Percentiles rank a stretch among this genome's conserved stretches.
phyloP scores from a whole-genome alignment of 2,797 vertebrate genomes.

The Iguana delicatissima region DNA sequence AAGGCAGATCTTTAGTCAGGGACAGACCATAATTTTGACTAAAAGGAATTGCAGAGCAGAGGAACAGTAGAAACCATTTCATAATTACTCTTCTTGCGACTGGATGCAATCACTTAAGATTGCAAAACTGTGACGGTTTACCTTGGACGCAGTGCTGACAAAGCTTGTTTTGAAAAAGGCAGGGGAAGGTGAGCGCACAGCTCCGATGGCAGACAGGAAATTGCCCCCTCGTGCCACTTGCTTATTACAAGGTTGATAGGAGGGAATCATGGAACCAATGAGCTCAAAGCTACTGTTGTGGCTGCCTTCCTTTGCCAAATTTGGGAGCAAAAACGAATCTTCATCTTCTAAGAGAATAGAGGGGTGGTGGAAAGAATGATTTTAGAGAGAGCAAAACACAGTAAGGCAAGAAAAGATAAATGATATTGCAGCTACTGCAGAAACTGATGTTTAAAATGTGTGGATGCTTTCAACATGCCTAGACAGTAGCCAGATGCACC shows the following conservation, averaged over 20 bases:
- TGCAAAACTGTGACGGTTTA: constrained; percentile 65
- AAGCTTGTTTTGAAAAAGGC: constrained; percentile 93
- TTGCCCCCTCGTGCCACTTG: constrained; percentile 80
- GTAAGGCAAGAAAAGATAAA: background rate
- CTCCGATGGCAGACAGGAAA: constrained; percentile 67
- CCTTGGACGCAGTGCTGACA: constrained; percentile 95
- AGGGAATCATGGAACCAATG: constrained; percentile 93
- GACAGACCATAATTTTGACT: background rate
- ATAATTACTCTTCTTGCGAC: background rate
- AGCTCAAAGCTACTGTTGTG: constrained; percentile 98
- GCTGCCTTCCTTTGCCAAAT: constrained; percentile 90
- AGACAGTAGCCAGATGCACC: background rate
- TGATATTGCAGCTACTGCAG: background rate
- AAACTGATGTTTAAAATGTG: background rate
- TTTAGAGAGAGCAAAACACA: background rate
- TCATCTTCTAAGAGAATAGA: constrained; percentile 85
- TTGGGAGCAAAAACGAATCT: constrained; percentile 86
- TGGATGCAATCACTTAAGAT: background rate
- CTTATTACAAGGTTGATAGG: constrained; percentile 92
- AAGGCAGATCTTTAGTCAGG: background rate
- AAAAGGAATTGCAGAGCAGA: background rate
- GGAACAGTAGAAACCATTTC: background rate
- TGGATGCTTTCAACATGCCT: background rate
- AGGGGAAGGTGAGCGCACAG: constrained; percentile 93
- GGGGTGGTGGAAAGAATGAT: background rate